Evolutionary conservation across 2,797 vertebrate genomes (phyloP).

Genomic region (Muscicapa striata): DNA sequence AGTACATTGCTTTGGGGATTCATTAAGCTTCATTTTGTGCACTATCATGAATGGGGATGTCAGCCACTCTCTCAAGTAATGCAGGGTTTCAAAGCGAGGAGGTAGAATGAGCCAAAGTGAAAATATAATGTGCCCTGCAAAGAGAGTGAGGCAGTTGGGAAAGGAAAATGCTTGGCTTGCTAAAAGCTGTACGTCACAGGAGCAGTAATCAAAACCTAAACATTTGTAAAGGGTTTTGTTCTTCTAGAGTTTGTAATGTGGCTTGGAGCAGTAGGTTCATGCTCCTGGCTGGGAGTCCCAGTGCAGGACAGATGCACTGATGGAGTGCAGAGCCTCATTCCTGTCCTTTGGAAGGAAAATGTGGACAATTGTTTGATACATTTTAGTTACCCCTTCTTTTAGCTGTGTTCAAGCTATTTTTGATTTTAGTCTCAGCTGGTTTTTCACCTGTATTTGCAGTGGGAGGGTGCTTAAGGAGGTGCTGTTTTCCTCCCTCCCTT

Average conservation of each 20-base stretch:
- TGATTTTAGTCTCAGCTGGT: not conserved
- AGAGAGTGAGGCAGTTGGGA: not conserved
- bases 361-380: accelerated
- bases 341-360: not conserved
- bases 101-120: constrained; percentile 28
- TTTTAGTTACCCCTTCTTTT: not conserved
- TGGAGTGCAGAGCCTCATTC: not conserved
- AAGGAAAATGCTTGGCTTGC: constrained; percentile 30
- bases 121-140: not conserved
- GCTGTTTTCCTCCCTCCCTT: not conserved
- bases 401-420: not conserved
- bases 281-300: not conserved
- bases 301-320: not conserved
- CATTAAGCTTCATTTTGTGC: constrained; percentile 59
- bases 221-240: not conserved
- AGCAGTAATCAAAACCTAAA: not conserved
- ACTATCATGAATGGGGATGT: constrained; percentile 24
- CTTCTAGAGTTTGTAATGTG: not conserved
- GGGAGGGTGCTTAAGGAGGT: not conserved
- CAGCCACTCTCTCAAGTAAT: constrained; percentile 43
- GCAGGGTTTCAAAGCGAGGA: constrained; percentile 20
- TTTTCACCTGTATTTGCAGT: not conserved
- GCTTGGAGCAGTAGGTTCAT: not conserved
- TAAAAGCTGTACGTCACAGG: not conserved
- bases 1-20: constrained; percentile 40